Evolutionary conservation across 2,797 vertebrate species (phyloP), one percentile per base, ranked within the genome.

Genomic region (Siniperca scherzeri): DNA sequence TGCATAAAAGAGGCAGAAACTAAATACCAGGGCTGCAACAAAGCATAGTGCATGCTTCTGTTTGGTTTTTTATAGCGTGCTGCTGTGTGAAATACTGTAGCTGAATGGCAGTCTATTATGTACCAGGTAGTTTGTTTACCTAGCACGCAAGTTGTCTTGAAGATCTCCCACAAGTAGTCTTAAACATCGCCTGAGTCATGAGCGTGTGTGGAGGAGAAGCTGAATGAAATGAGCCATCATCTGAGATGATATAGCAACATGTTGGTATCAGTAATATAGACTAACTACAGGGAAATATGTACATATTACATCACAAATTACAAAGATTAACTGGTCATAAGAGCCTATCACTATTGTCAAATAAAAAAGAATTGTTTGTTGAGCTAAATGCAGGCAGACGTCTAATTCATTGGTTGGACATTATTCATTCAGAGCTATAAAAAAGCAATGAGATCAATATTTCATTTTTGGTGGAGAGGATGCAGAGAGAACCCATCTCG

Each of bases 1-100:
- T 84, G 80, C 83, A 88, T 89, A 86, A 92, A 92, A 83, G 86
- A 88, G 76, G 84, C n/a, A 38, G 89, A 91, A 93, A 93, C 84
- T 80, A 77, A 91, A 93, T 88, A 93, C 89, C 72, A 70, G 70
- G 40, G 82, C 74, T 70, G 81, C 84, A 88, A 89, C 87, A 90
- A 92, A 87, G 89, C 85, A 83, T 85, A 82, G 89, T 84, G 81
- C 82, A 79, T 78, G 85, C 84, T 80, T 88, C 80, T 89, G 83
- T 91, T 82, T 88, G 33, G 55, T 46, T 92, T 91, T 89, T 82
- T 76, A 78, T 74, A 70, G 74, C 8, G 46, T 73, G 70, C 73
- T 77, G 81, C 64, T 81, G 70, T 82, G 80, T 87, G 82, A 86
- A 83, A 85, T 76, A 69, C 65, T 74, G 70, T 76, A n/a, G 82